A percentile compares a stretch with the other conserved stretches of the same genome.
Evolutionary conservation across 30 jellyfish, hydroid and myxozoan genomes (phyloP).

Genomic region (Cassiopea andromeda): DNA sequence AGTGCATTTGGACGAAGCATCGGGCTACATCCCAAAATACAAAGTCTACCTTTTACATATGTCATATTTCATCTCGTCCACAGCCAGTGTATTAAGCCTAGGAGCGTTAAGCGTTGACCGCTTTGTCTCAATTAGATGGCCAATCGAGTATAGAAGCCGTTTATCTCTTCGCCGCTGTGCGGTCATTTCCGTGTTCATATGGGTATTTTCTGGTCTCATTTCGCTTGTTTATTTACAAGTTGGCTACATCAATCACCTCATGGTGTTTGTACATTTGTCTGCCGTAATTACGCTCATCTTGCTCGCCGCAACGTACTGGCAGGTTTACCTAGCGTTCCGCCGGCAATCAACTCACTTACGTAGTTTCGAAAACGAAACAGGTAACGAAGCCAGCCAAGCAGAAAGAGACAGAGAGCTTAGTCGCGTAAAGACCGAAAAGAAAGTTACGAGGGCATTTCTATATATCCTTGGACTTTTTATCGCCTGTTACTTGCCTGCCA

Average conservation of each 20-base stretch:
- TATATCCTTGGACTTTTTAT: slow-evolving; percentile 68
- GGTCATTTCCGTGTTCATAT: slow-evolving; percentile 23
- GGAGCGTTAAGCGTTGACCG: slow-evolving; percentile 77
- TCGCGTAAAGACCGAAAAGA: slow-evolving; percentile 71
- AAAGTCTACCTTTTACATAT: slow-evolving; percentile 44
- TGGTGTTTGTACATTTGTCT: slow-evolving; percentile 74
- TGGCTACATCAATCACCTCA: slow-evolving; percentile 63
- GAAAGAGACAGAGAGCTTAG: slow-evolving; percentile 24
- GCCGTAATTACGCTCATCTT: slow-evolving; percentile 42
- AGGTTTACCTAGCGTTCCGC: slow-evolving; percentile 57
- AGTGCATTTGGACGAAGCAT: slow-evolving; percentile 58
- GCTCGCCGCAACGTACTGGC: slow-evolving; percentile 56
- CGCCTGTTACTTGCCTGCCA: slow-evolving; percentile 79
- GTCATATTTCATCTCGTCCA: slow-evolving; percentile 66
- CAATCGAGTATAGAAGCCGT: slow-evolving; percentile 54
- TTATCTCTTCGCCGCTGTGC: slow-evolving; percentile 59
- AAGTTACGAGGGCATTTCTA: slow-evolving; percentile 78
- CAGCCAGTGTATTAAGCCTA: slow-evolving; percentile 73
- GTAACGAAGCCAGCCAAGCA: not conserved
- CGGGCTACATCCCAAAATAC: slow-evolving; percentile 48
- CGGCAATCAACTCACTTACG: slow-evolving; percentile 27
- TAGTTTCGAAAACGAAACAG: not conserved
- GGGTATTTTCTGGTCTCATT: slow-evolving; percentile 52
- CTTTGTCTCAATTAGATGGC: slow-evolving; percentile 65
- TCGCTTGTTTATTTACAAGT: slow-evolving; percentile 53